A percentile compares a stretch with the other conserved stretches of the same genome.
Evolutionary conservation across 2,797 vertebrate genomes (phyloP).

Genomic region (Psittacula derbiana): DNA sequence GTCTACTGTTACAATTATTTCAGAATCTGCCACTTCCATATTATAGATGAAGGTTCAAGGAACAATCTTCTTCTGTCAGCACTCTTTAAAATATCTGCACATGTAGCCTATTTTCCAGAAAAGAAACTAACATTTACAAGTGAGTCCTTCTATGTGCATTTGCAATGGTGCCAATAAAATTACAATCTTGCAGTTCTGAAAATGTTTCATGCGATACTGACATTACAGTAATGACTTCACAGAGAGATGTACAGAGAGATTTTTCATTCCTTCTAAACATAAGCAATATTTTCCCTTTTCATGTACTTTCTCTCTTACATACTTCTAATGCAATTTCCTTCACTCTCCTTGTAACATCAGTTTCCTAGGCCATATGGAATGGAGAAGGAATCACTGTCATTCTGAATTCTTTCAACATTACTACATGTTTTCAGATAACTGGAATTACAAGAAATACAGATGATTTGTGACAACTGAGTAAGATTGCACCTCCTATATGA

Average conservation of each 20-base stretch:
- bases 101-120: not conserved
- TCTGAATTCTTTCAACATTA: not conserved
- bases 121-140: slow-evolving; percentile 6
- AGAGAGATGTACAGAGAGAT: not conserved
- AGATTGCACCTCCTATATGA: not conserved
- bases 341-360: not conserved
- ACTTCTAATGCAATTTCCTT: not conserved
- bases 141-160: not conserved
- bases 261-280: not conserved
- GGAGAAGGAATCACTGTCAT: not conserved
- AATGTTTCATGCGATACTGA: not conserved
- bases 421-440: not conserved
- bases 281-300: not conserved
- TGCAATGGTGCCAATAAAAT: not conserved
- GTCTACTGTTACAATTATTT: not conserved
- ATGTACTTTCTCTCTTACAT: not conserved
- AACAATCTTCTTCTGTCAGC: not conserved
- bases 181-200: not conserved
- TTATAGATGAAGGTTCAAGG: not conserved
- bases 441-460: not conserved
- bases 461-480: not conserved
- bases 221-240: not conserved
- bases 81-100: not conserved
- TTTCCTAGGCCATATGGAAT: not conserved
- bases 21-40: not conserved